A percentile compares a stretch with the other conserved stretches of the same genome.
These are phyloP conservation scores for Antheraea yamamai DNA, from an alignment of 2,888 invertebrate species.

Conservation along the genomic window DNA sequence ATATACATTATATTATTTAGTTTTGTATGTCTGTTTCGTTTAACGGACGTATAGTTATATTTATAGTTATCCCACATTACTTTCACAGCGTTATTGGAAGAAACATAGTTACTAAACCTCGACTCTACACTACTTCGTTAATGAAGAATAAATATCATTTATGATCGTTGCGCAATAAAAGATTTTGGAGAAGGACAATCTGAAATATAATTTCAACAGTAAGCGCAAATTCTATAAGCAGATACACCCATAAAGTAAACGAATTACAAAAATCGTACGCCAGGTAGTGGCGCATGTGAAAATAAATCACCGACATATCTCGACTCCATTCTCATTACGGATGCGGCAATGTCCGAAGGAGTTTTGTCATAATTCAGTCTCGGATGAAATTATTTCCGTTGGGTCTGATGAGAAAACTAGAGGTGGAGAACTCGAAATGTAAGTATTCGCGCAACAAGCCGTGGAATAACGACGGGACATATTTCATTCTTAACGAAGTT, in stretches of 20 bases:
- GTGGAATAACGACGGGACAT: slow-evolving; percentile 78
- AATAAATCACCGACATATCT: slow-evolving; percentile 78
- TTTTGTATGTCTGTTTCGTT: too few species aligned
- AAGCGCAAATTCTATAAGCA: not conserved
- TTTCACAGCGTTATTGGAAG: too few species aligned
- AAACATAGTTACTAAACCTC: too few species aligned
- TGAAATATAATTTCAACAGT: not conserved
- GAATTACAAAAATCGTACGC: slow-evolving; percentile 32
- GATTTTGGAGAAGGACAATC: too few species aligned
- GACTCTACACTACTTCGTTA: too few species aligned
- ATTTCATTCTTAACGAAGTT: slow-evolving; percentile 82
- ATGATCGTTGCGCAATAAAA: too few species aligned
- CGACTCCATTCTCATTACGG: slow-evolving; percentile 80
- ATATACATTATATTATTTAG: too few species aligned
- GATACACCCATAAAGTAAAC: not conserved
- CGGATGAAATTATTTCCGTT: slow-evolving; percentile 81
- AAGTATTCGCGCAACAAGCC: slow-evolving; percentile 80
- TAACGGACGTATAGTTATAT: too few species aligned
- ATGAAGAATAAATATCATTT: too few species aligned
- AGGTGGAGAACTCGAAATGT: slow-evolving; percentile 77
- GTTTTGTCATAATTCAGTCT: slow-evolving; percentile 82
- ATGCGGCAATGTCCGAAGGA: slow-evolving; percentile 80
- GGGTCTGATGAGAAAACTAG: slow-evolving; percentile 81
- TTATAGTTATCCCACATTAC: too few species aligned
- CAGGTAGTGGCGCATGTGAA: slow-evolving; percentile 60